Conservation (phyloP, 2,113 vertebrate genomes). For the Clinocottus analis region DNA sequence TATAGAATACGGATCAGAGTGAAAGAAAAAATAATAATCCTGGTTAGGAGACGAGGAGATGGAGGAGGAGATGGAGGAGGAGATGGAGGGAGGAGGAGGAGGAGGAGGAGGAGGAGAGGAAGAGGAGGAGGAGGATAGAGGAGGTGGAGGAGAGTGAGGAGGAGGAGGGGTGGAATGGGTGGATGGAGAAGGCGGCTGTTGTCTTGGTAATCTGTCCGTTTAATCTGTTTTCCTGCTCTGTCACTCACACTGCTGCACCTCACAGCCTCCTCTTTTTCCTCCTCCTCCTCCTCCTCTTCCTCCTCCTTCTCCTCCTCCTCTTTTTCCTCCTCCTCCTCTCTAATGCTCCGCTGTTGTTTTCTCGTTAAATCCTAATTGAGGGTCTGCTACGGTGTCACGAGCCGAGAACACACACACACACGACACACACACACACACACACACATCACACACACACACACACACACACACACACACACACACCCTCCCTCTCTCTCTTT, state of each 20-base stretch:
- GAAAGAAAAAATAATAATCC: conserved; percentile 85
- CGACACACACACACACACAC: too few species aligned
- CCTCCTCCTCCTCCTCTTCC: background rate
- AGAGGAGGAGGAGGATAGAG: too few species aligned
- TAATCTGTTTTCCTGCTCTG: conserved; percentile 89
- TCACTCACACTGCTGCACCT: conserved; percentile 83
- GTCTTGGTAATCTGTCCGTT: conserved; percentile 64
- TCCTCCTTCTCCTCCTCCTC: background rate
- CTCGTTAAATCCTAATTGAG: conserved; percentile 45
- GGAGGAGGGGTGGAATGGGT: conserved; percentile 39
- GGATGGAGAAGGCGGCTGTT: conserved; percentile 83
- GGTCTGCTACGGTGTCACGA: conserved; percentile 32
- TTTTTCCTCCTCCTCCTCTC: background rate
- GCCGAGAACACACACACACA: conserved; percentile 6
- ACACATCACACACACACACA: too few species aligned
- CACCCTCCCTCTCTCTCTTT: conserved; percentile 1
- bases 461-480: conserved; percentile 18
- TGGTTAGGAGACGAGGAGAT: too few species aligned
- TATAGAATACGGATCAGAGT: conserved; percentile 87
- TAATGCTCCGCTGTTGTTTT: conserved; percentile 11
- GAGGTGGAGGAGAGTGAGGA: conserved; percentile 57
- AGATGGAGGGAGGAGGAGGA: too few species aligned
- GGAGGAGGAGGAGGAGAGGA: too few species aligned
- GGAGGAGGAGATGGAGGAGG: too few species aligned
- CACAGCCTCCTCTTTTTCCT: background rate